Evolutionary conservation across 2,888 invertebrate species (phyloP), one percentile per base, ranked within the genome.

Genomic region (Drosophila putrida): DNA sequence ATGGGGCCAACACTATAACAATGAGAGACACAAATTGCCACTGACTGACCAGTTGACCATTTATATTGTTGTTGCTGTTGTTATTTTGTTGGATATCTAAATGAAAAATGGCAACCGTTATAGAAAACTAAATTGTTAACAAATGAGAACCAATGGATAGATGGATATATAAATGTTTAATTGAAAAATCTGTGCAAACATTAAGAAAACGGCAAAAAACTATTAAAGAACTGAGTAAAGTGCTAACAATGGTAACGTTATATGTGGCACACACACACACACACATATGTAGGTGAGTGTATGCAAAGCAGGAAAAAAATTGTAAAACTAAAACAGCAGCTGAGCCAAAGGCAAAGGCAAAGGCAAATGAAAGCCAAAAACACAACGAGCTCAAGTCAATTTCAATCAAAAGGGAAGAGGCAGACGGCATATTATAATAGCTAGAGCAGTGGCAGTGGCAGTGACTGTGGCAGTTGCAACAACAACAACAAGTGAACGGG

Each of bases 21-120:
- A 84, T 85, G 73, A 87, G 69, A 73, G 75, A 69, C 82, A 87
- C 85, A 88, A 85, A 84, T 89, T 84, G 71, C 44, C 50, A 63
- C 54, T 53, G 59, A 49, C 64, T 79, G 75, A 39, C 51, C 59
- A 70, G 75, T 39, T 33, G 9, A 28, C 31, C 54, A 27, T 47
- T 51, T 25, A 39, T 31, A 6, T 59, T 51, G 53, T 20, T 58
- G 31, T 15, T 46, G 46, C 10, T 46, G 8, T 54, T 59, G 61
- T 46, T 44, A 57, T 49, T 65, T 67, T 50, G 65, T 60, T 73
- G 54, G 50, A 78, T 62, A 59, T 67, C 53, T 60, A 66, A 59
- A 71, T 76, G 38, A 60, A 71, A 65, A 36, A 11, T 50, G 60
- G 20, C 11, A 60, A 54, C 67, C 72, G 83, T 86, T 81, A 78